phyloP scores from a whole-genome alignment of 2,797 vertebrate genomes.

The Girardinus metallicus region DNA sequence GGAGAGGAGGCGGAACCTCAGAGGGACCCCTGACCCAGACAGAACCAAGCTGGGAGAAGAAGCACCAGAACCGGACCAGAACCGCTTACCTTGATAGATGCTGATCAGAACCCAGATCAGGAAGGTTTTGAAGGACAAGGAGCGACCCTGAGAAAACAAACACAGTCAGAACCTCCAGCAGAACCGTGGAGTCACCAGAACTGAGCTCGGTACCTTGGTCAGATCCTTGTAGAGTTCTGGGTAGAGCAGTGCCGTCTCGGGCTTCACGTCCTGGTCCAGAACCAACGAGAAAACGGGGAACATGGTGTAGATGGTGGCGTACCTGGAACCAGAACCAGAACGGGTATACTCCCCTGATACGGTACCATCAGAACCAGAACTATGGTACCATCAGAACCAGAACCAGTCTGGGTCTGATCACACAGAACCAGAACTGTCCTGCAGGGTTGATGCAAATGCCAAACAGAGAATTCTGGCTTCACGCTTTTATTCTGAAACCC shows the following conservation, averaged over 20 bases:
- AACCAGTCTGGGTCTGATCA: not conserved
- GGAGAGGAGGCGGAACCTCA: not conserved
- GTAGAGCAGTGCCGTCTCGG: conserved; percentile 95
- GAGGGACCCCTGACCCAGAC: not conserved
- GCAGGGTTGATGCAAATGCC: not conserved
- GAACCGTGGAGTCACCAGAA: not conserved
- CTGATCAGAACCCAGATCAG: conserved; percentile 97
- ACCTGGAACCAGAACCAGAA: conserved; percentile 75
- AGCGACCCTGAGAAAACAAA: conserved; percentile 87
- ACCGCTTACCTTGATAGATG: conserved; percentile 92
- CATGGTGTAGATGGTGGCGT: conserved; percentile 99
- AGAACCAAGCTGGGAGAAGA: not conserved
- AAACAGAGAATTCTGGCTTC: no score
- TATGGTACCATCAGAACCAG: no score
- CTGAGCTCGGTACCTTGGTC: conserved; percentile 85
- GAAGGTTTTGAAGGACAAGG: conserved; percentile 98
- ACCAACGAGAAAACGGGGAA: conserved; percentile 98
- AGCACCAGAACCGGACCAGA: not conserved
- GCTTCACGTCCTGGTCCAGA: conserved; percentile 97
- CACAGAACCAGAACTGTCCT: not conserved
- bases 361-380: not conserved
- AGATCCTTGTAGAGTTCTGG: conserved; percentile 99
- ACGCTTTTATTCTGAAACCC: no score
- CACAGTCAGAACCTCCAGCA: not conserved
- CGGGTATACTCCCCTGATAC: not conserved